A percentile compares a stretch with the other conserved stretches of the same genome.
These are phyloP conservation scores for Colletes gigas DNA, from an alignment of 1,140 invertebrate genomes.

Conservation along the genomic window DNA sequence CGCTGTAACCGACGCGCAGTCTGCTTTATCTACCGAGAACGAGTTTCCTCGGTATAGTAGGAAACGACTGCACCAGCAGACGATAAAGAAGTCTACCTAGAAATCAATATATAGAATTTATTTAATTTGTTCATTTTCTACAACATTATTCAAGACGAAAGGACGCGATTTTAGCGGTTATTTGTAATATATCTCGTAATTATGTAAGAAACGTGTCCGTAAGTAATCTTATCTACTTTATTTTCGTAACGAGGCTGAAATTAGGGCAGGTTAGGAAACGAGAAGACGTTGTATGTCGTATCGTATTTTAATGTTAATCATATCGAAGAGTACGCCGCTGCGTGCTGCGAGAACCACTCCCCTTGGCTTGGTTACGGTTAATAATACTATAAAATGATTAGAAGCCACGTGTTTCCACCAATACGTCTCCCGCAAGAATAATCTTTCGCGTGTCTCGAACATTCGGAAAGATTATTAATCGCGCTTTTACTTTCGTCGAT, in stretches of 20 bases:
- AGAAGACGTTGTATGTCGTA: slow-evolving; percentile 57
- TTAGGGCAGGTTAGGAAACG: slow-evolving; percentile 20
- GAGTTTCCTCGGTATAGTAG: no score
- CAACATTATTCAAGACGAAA: no score
- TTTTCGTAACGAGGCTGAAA: background rate
- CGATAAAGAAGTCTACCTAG: no score
- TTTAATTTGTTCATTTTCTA: background rate
- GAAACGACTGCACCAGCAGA: no score
- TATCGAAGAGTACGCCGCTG: slow-evolving; percentile 62
- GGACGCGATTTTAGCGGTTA: no score
- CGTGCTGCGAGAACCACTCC: slow-evolving; percentile 30
- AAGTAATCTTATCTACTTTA: no score
- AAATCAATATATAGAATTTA: no score
- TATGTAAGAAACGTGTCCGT: no score
- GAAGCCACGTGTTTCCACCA: slow-evolving; percentile 55
- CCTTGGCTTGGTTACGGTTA: slow-evolving; percentile 37
- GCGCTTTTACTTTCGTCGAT: slow-evolving; percentile 69
- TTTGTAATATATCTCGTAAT: no score
- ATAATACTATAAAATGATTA: slow-evolving; percentile 63
- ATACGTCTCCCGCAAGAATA: slow-evolving; percentile 28
- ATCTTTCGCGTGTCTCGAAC: slow-evolving; percentile 22
- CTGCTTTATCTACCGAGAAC: no score
- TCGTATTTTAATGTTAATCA: slow-evolving; percentile 64
- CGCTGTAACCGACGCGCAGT: no score
- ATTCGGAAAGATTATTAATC: slow-evolving; percentile 45